These are phyloP conservation scores for Coenobita brevimanus DNA, from an alignment of 1,140 invertebrate genomes.

Conservation along the genomic window DNA sequence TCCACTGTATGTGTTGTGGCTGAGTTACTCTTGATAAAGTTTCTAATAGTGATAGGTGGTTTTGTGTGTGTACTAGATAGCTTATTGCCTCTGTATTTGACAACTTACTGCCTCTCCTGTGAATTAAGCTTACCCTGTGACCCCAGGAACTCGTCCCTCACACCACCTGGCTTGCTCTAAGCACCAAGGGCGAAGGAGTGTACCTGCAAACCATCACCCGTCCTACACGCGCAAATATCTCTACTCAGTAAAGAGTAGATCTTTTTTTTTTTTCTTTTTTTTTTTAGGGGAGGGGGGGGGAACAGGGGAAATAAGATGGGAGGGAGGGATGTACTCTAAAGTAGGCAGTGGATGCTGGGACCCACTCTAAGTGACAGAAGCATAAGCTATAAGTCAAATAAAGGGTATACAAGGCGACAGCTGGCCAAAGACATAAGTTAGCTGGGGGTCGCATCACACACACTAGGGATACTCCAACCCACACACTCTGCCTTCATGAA, in stretches of 20 bases:
- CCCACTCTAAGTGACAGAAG: constrained; percentile 52
- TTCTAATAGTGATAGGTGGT: too few relatives aligned
- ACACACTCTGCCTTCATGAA: neutral
- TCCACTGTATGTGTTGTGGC: too few relatives aligned
- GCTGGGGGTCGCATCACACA: neutral
- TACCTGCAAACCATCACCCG: constrained; percentile 3
- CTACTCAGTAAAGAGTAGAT: neutral
- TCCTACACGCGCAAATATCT: constrained; percentile 8
- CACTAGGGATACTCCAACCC: neutral
- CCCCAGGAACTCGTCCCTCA: neutral
- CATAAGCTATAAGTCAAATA: constrained; percentile 8
- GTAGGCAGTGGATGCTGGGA: constrained; percentile 4
- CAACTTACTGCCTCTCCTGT: too few relatives aligned
- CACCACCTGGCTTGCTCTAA: neutral
- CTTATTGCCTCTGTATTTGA: too few relatives aligned
- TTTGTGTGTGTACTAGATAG: too few relatives aligned
- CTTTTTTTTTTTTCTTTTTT: too few relatives aligned
- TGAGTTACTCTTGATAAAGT: too few relatives aligned
- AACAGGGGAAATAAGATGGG: neutral
- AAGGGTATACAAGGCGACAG: constrained; percentile 29
- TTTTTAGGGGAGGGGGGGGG: neutral
- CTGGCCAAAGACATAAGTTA: neutral
- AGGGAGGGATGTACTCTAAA: neutral
- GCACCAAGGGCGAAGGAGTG: neutral
- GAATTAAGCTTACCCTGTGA: too few relatives aligned